Percentiles rank a stretch among this genome's conserved stretches.
phyloP scores from a whole-genome alignment of 2,888 invertebrate genomes.

The Luperina nickerlii region DNA sequence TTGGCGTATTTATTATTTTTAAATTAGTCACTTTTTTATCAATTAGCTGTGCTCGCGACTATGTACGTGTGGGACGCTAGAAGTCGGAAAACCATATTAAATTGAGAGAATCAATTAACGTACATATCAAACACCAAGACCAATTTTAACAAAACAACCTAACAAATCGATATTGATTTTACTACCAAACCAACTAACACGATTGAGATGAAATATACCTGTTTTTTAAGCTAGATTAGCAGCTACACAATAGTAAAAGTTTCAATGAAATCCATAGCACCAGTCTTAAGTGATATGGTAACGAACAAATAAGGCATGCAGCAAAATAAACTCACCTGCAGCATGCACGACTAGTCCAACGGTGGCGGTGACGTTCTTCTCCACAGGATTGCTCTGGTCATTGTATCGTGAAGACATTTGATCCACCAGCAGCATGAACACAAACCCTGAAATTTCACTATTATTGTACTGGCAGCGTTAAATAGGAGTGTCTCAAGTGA shows the following conservation, averaged over 20 bases:
- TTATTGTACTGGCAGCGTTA: neutral
- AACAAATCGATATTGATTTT: neutral
- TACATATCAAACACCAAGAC: neutral
- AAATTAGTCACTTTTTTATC: neutral
- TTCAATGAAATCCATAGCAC: neutral
- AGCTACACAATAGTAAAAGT: neutral
- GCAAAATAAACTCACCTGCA: slow-evolving; percentile 91
- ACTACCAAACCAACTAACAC: neutral
- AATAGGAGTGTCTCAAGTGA: neutral
- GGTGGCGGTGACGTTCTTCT: slow-evolving; percentile 97
- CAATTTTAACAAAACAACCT: neutral
- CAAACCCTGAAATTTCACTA: slow-evolving; percentile 92
- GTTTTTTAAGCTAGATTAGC: neutral
- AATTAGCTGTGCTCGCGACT: neutral
- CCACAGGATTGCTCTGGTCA: slow-evolving; percentile 91
- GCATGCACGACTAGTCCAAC: slow-evolving; percentile 99
- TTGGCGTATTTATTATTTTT: neutral
- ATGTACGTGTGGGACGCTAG: too few species aligned
- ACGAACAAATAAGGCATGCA: neutral
- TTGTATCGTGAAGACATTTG: slow-evolving; percentile 92
- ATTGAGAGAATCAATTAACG: neutral
- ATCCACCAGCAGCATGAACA: slow-evolving; percentile 99
- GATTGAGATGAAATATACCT: neutral
- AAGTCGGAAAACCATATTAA: neutral
- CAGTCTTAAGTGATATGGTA: neutral